Conservation (phyloP, 2,113 vertebrate genomes). For the Chaenocephalus aceratus region DNA sequence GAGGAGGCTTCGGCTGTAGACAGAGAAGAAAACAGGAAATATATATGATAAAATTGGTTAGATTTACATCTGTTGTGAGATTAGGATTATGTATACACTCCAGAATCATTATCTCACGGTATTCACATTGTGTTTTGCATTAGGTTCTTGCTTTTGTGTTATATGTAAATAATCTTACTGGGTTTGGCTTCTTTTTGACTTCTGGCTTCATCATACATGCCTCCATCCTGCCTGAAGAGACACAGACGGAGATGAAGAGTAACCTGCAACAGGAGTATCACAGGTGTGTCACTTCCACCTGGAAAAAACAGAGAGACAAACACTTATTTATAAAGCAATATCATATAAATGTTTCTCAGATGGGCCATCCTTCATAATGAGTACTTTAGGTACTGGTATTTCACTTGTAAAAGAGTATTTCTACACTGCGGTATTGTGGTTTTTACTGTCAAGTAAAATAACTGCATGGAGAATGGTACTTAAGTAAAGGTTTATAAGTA, state of each 20-base stretch:
- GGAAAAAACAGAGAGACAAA: not conserved
- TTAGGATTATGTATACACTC: not conserved
- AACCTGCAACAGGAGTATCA: not conserved
- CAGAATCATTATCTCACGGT: no score
- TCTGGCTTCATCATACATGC: constrained; percentile 63
- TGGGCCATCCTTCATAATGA: no score
- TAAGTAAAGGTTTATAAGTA: no score
- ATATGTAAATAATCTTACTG: constrained; percentile 45
- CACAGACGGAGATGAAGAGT: not conserved
- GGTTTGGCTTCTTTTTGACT: constrained; percentile 63
- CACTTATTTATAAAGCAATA: no score
- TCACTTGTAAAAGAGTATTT: no score
- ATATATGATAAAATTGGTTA: no score
- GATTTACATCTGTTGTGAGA: not conserved
- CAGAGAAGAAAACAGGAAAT: not conserved
- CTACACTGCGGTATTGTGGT: no score
- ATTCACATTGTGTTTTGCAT: not conserved
- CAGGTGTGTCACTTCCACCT: not conserved
- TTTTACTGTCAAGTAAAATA: no score
- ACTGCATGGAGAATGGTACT: no score
- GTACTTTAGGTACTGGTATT: no score
- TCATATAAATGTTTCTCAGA: no score
- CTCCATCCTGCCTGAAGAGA: constrained; percentile 69
- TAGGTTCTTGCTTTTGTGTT: not conserved
- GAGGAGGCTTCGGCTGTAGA: constrained; percentile 49